phyloP scores from a whole-genome alignment of 2,888 invertebrate genomes.

The Hololepta plana region DNA sequence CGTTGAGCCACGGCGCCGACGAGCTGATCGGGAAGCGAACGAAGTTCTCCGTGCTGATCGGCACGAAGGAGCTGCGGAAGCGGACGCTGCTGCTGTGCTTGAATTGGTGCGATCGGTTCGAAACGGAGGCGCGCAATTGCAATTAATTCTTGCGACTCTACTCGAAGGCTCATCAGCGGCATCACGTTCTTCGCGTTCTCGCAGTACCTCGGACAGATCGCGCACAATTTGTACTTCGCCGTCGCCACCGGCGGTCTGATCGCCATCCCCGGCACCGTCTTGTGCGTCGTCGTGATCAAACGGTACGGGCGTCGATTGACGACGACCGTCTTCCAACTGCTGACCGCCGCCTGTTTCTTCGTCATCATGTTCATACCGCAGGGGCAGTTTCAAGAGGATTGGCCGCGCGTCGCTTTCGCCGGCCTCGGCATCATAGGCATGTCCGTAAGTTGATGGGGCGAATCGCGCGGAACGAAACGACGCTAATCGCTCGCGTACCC shows the following conservation, averaged over 20 bases:
- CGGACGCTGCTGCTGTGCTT: constrained; percentile 31
- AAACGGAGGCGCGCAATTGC: background rate
- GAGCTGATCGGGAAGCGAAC: too few relatives aligned
- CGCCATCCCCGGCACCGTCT: constrained; percentile 33
- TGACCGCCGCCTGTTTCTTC: constrained; percentile 32
- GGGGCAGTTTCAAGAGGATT: constrained; percentile 28
- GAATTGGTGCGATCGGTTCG: constrained; percentile 32
- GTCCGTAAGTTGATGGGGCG: constrained; percentile 34
- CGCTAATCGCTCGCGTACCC: constrained; percentile 11
- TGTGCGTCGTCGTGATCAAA: constrained; percentile 32
- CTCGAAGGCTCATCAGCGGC: constrained; percentile 36
- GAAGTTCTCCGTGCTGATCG: constrained; percentile 29
- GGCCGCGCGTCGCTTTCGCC: constrained; percentile 37
- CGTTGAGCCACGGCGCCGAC: too few relatives aligned
- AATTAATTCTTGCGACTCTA: background rate
- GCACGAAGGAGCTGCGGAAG: constrained; percentile 30
- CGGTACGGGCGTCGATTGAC: constrained; percentile 33
- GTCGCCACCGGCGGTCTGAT: constrained; percentile 35
- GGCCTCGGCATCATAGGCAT: constrained; percentile 45
- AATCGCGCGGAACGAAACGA: background rate
- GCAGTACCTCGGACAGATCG: constrained; percentile 37
- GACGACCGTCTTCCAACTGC: constrained; percentile 28
- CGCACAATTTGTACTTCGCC: constrained; percentile 33
- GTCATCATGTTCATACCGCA: constrained; percentile 31
- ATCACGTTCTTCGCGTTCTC: constrained; percentile 39